Base-by-base conservation (phyloP, 92 coral and sea anemone genomes). In the Phenganax stokvisi region DNA sequence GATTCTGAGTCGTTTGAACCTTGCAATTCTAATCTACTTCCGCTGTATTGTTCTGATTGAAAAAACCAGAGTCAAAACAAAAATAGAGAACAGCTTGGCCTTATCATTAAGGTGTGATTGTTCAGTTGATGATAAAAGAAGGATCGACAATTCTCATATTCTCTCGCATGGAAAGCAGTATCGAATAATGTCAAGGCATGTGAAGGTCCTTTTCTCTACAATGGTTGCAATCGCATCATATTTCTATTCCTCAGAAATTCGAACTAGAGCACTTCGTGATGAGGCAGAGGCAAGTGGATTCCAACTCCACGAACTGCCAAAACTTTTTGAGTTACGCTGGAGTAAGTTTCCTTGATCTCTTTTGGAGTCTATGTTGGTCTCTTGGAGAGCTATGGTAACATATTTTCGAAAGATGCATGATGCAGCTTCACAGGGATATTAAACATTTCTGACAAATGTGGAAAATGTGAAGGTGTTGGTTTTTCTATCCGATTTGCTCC, bases 91-190 rank as follows among this genome's bases (percentile, higher is more conserved):
- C 70, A 64, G 70, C 29, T 64, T 12, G 30, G 70, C 9, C 6
- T 29, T 64, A 64, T 64, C 70, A 64, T 64, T 20, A 64, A 64
- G 17, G 15, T 64, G 68, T 8, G 68, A 62, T 62, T 62, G 27
- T 62, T 62, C 68, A 62, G 68, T 62, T 62, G 68, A 62, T 62
- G 68, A 62, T 62, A 62, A 27, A 28, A 62, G 68, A 15, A 62
- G 68, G 15, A 62, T 62, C 68, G 68, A 62, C 68, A 62, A 62
- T 27, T 62, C 27, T 13, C 68, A 62, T 62, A 27, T 62, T 62
- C 68, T 62, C 68, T 62, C 3, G 68, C 68, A 62, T 62, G 68
- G 68, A 62, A 62, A 62, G 68, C 68, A 62, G 68, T 62, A 62
- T 62, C 68, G 20, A 62, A 62, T 13, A 62, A 62, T 62, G 68